A percentile compares a stretch with the other conserved stretches of the same genome.
Conservation (phyloP, 1,140 invertebrate genomes). For the Nephila pilipes region DNA sequence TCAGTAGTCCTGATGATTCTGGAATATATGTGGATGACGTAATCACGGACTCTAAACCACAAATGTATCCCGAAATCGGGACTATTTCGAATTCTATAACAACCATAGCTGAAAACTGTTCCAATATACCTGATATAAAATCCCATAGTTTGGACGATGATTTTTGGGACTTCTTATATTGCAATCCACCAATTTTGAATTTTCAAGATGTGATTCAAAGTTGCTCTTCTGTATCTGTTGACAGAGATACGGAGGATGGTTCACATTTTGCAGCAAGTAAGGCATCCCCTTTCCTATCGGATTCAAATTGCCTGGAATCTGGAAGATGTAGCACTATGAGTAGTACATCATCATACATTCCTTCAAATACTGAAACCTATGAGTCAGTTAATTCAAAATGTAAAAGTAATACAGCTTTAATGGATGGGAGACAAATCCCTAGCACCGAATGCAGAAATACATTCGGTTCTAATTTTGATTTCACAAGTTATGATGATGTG, state of each 20-base stretch:
- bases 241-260: neutral
- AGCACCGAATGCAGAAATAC: neutral
- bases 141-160: neutral
- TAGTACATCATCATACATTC: neutral
- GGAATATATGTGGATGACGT: neutral
- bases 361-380: neutral
- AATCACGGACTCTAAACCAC: neutral
- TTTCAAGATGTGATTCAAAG: neutral
- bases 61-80: neutral
- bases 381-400: no score
- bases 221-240: neutral
- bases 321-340: neutral
- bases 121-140: neutral
- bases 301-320: neutral
- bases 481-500: neutral
- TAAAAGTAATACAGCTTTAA: no score
- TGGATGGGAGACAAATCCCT: neutral
- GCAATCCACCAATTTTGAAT: neutral
- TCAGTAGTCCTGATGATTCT: neutral
- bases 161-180: slow-evolving; percentile 47
- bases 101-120: neutral
- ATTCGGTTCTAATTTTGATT: neutral
- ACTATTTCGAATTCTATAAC: neutral
- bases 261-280: neutral
- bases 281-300: neutral